Percentiles rank a stretch among this genome's conserved stretches.
phyloP scores from a whole-genome alignment of 2,113 vertebrate genomes.

The Daphoenositta chrysoptera region DNA sequence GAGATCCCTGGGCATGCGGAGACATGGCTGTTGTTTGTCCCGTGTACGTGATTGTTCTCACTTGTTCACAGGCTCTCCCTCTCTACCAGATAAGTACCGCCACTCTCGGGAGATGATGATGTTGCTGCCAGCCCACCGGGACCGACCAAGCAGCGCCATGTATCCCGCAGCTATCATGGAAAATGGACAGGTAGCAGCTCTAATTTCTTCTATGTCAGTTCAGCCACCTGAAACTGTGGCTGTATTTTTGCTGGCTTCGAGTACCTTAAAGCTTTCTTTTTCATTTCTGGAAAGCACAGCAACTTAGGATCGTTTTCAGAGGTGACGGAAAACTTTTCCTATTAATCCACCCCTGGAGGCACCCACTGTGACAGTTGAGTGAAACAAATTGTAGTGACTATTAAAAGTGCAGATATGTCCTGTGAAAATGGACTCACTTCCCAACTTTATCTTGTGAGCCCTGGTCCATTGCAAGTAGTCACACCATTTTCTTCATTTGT shows the following conservation, averaged over 20 bases:
- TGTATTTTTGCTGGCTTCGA: neutral
- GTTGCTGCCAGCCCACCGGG: conserved; percentile 86
- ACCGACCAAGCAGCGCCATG: conserved; percentile 89
- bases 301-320: neutral
- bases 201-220: neutral
- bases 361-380: neutral
- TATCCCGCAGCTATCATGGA: conserved; percentile 86
- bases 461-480: neutral
- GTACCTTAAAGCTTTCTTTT: neutral
- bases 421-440: neutral
- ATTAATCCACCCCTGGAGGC: neutral
- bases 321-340: neutral
- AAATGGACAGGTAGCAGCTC: conserved; percentile 85
- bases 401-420: accelerated
- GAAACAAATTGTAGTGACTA: neutral
- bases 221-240: neutral
- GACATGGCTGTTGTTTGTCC: conserved; percentile 70
- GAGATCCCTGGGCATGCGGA: conserved; percentile 12
- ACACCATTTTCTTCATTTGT: neutral
- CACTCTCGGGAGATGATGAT: conserved; percentile 92
- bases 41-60: conserved; percentile 79
- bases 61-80: conserved; percentile 91
- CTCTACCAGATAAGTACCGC: conserved; percentile 93
- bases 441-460: neutral
- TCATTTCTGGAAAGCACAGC: neutral